Conservation (phyloP, 2,797 vertebrate species). For the Cuniculus paca region DNA sequence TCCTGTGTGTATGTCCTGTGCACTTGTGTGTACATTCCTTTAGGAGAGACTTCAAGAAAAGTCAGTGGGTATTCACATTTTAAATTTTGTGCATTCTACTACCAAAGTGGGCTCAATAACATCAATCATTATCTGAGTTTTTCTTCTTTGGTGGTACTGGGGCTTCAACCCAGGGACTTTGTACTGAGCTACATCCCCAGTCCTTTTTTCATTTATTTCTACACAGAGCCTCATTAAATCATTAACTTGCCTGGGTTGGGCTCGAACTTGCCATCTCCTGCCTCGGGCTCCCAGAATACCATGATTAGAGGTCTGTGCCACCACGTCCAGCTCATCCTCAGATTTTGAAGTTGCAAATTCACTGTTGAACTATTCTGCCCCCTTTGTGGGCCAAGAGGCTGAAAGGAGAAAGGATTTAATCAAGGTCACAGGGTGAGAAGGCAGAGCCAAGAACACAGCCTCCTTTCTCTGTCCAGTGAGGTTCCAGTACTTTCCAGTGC, state of each 20-base stretch:
- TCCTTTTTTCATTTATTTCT: not conserved
- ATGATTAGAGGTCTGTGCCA: not conserved
- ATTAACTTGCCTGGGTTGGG: not conserved
- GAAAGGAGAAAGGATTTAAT: not conserved
- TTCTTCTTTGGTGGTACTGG: not conserved
- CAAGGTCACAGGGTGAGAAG: not conserved
- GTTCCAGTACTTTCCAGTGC: not conserved
- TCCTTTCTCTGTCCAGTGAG: not conserved
- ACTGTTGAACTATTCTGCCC: not conserved
- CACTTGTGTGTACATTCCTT: not conserved
- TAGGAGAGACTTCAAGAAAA: not conserved
- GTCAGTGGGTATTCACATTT: not conserved
- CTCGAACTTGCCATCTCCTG: not conserved
- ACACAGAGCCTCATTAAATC: not conserved
- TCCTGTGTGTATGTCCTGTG: not conserved
- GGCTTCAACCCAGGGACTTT: not conserved
- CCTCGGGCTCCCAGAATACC: not conserved
- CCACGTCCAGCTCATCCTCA: not conserved
- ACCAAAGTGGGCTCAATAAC: not conserved
- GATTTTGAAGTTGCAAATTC: not conserved
- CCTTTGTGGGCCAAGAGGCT: not conserved
- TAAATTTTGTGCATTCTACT: not conserved
- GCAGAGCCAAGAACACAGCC: not conserved
- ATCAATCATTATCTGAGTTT: too few relatives aligned
- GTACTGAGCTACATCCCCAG: not conserved